These are phyloP conservation scores for Sitobion miscanthi DNA, from an alignment of 1,140 invertebrate genomes.

Conservation along the genomic window DNA sequence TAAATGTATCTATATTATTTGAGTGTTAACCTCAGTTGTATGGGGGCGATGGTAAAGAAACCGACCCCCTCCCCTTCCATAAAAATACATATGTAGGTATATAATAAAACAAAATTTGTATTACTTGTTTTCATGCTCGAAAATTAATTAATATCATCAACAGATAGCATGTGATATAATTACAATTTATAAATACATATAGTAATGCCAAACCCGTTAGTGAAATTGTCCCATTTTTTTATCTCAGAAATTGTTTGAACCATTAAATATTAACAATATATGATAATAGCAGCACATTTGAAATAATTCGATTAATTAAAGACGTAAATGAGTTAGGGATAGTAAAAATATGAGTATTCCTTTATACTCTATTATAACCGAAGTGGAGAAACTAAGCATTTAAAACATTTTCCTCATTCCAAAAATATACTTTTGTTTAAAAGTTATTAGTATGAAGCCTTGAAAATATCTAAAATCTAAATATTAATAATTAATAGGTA, in stretches of 20 bases:
- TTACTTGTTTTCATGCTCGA: background rate
- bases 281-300: background rate
- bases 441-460: background rate
- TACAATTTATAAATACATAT: background rate
- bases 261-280: background rate
- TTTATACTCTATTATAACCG: background rate
- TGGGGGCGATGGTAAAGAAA: too few relatives aligned
- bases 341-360: background rate
- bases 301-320: background rate
- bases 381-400: background rate
- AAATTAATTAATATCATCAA: background rate
- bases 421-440: background rate
- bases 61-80: too few relatives aligned
- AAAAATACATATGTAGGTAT: too few relatives aligned
- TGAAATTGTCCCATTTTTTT: background rate
- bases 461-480: background rate
- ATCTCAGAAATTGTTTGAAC: background rate
- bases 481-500: background rate
- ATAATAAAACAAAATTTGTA: background rate
- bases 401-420: background rate
- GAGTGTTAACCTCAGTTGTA: too few relatives aligned
- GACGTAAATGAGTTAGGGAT: background rate
- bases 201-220: background rate
- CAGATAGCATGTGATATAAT: background rate
- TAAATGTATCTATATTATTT: too few relatives aligned